Evolutionary conservation across 2,797 vertebrate genomes (phyloP), one percentile per base, ranked within the genome.

Genomic region (Sciaenops ocellatus): DNA sequence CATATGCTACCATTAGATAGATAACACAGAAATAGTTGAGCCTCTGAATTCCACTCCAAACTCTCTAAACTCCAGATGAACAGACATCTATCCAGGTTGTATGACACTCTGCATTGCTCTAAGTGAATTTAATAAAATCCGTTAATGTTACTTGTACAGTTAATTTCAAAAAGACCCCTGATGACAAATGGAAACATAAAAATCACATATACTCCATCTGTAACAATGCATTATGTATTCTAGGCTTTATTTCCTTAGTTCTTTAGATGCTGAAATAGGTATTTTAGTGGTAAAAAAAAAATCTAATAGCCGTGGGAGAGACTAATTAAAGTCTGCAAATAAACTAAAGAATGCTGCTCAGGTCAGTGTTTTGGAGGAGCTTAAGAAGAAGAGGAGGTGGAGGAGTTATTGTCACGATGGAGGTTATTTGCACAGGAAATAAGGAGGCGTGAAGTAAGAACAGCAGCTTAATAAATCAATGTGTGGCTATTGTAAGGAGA

Each of bases 391-490:
- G 56, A 77, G 15, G 56, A 67, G 74, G 74, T 51, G 74, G 72
- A 67, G 42, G 56, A 66, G 71, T 48, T 62, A 26, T 47, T 67
- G 82, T 78, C 70, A 62, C 8, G 61, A 47, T 80, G 46, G 70
- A 82, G 73, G 74, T 80, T 79, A 75, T 83, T 82, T 73, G 65
- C 52, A 34, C 24, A 42, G 64, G 38, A 83, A 83, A 79, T 65
- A 68, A 85, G 73, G 68, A 78, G 84, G 79, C 57, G 60, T 80
- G 70, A 60, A 64, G 77, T 52, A 60, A 67, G 61, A 84, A 51
- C 1, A 1, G n/a, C 1, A 30, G 63, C 73, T 84, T 82, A 83
- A 84, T 80, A 78, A 86, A 89, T 87, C 73, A 62, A 75, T 76
- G 41, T 57, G 64, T 26, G 34, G 34, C 69, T 67, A 34, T 54